phyloP scores from a whole-genome alignment of 2,113 vertebrate species.

The Mixornis gularis region DNA sequence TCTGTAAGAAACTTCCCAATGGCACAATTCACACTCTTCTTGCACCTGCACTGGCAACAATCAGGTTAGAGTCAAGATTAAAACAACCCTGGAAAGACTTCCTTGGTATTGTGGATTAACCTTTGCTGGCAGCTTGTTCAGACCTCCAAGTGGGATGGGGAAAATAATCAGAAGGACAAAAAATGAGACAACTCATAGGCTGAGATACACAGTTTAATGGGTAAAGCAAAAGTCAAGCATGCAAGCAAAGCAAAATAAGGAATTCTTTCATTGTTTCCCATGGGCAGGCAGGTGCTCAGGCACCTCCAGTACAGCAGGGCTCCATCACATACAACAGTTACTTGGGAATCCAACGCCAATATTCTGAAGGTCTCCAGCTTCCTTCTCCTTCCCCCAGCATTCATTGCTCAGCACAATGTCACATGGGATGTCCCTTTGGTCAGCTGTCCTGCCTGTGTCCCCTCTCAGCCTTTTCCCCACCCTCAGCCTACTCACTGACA shows the following conservation, averaged over 20 bases:
- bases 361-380: rapidly evolving
- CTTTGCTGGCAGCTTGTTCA: background rate
- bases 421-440: background rate
- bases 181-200: background rate
- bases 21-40: background rate
- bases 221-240: background rate
- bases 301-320: background rate
- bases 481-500: background rate
- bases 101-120: background rate
- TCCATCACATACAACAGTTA: rapidly evolving
- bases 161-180: background rate
- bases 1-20: background rate
- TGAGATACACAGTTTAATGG: background rate
- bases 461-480: background rate
- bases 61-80: background rate
- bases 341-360: background rate
- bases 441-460: background rate
- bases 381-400: background rate
- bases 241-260: background rate
- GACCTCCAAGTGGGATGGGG: background rate
- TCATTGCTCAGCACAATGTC: background rate
- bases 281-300: background rate
- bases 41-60: background rate
- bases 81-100: background rate
- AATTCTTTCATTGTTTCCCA: background rate